Conservation (phyloP, 1,140 invertebrate species). For the Paralvinella palmiformis region DNA sequence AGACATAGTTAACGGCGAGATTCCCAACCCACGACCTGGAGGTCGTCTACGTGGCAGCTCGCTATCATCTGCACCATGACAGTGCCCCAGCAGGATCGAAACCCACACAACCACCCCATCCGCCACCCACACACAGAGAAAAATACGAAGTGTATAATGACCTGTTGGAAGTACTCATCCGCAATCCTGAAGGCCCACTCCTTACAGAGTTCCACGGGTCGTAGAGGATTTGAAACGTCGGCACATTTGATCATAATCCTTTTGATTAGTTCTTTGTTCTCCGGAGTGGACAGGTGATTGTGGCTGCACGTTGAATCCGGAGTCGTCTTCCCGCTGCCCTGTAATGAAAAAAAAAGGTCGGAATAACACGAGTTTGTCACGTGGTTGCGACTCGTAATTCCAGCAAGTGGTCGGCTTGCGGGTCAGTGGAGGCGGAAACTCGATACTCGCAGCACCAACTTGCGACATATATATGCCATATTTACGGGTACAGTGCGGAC, state of each 20-base stretch:
- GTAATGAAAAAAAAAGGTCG: neutral
- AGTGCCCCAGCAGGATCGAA: neutral
- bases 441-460: too few species aligned
- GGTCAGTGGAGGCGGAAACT: too few species aligned
- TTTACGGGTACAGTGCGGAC: neutral
- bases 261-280: slow-evolving; percentile 77
- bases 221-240: slow-evolving; percentile 88
- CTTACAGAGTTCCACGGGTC: slow-evolving; percentile 74
- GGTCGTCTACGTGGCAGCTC: too few species aligned
- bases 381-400: too few species aligned
- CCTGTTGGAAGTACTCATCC: slow-evolving; percentile 87
- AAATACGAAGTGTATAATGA: slow-evolving; percentile 31
- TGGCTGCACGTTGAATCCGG: neutral
- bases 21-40: too few species aligned
- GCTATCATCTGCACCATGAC: too few species aligned
- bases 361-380: neutral
- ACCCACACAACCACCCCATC: neutral
- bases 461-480: neutral
- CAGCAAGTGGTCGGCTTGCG: too few species aligned
- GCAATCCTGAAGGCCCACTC: slow-evolving; percentile 82
- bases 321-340: neutral
- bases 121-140: neutral
- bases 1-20: too few species aligned
- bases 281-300: slow-evolving; percentile 53
- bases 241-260: slow-evolving; percentile 97